Conservation (phyloP, 2,888 invertebrate species). For the Ectemnius lituratus region DNA sequence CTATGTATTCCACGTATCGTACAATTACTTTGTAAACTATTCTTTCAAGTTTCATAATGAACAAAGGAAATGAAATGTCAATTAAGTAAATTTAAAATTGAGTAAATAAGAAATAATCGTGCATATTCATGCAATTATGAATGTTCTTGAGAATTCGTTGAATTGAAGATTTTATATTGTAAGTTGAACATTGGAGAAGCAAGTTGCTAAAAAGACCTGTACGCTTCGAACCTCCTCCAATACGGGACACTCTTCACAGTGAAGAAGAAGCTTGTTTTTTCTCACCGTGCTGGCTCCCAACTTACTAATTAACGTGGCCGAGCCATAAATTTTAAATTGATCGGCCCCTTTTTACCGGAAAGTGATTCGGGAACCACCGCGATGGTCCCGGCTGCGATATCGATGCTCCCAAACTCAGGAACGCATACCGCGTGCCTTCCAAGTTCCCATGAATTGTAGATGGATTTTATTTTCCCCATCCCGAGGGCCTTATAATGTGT, state of each 20-base stretch:
- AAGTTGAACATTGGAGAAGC: too few species aligned
- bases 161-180: too few species aligned
- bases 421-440: slow-evolving; percentile 6
- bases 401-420: slow-evolving; percentile 7
- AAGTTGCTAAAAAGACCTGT: too few species aligned
- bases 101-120: too few species aligned
- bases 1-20: background rate
- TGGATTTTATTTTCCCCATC: slow-evolving; percentile 31
- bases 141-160: too few species aligned
- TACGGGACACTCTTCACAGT: background rate
- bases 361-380: slow-evolving; percentile 52
- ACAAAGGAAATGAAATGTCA: too few species aligned
- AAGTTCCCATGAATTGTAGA: slow-evolving; percentile 41
- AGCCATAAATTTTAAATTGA: slow-evolving; percentile 72
- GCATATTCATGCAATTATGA: too few species aligned
- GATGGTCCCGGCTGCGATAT: slow-evolving; percentile 16
- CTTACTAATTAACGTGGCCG: slow-evolving; percentile 64
- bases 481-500: slow-evolving; percentile 21
- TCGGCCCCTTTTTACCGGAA: slow-evolving; percentile 61
- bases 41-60: too few species aligned
- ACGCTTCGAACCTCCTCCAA: too few species aligned
- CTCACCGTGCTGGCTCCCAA: slow-evolving; percentile 43
- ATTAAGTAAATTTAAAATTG: too few species aligned
- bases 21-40: background rate
- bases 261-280: slow-evolving; percentile 37